These are phyloP conservation scores for Dryobates pubescens DNA, from an alignment of 2,797 vertebrate species.

Conservation along the genomic window DNA sequence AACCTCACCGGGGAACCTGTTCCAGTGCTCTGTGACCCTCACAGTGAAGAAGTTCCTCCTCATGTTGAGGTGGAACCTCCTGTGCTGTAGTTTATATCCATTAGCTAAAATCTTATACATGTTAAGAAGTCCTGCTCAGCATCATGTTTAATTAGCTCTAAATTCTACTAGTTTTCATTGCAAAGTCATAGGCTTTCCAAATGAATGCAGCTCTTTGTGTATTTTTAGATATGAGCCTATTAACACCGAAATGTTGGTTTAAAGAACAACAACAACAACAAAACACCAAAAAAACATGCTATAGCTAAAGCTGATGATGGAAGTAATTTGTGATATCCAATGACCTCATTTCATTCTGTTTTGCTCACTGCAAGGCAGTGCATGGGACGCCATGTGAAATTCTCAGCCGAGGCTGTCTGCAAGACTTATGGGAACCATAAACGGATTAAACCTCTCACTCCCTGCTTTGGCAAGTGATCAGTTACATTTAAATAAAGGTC, in stretches of 20 bases:
- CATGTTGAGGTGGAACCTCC: no score
- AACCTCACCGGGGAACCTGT: no score
- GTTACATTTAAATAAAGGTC: constrained; percentile 77
- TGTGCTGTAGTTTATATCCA: no score
- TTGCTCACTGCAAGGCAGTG: constrained; percentile 46
- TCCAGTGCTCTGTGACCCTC: no score
- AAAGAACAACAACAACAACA: background rate
- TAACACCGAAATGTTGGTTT: background rate
- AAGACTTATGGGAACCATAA: constrained; percentile 52
- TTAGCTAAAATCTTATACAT: constrained; percentile 24
- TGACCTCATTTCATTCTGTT: constrained; percentile 56
- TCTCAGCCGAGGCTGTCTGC: constrained; percentile 44
- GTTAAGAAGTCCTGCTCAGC: constrained; percentile 2
- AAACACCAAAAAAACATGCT: background rate
- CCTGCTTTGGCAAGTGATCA: constrained; percentile 67
- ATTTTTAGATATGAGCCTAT: constrained; percentile 35
- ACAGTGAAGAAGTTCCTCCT: no score
- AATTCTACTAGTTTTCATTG: constrained; percentile 8
- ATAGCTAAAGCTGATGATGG: constrained; percentile 17
- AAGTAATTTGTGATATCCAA: constrained; percentile 64
- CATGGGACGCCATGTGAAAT: constrained; percentile 55
- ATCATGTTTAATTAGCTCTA: constrained; percentile 21
- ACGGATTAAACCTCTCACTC: constrained; percentile 71
- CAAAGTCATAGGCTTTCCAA: constrained; percentile 30
- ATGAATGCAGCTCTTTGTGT: constrained; percentile 25